Evolutionary conservation across 2,888 invertebrate species (phyloP).

Genomic region (Pseudoips prasinana): DNA sequence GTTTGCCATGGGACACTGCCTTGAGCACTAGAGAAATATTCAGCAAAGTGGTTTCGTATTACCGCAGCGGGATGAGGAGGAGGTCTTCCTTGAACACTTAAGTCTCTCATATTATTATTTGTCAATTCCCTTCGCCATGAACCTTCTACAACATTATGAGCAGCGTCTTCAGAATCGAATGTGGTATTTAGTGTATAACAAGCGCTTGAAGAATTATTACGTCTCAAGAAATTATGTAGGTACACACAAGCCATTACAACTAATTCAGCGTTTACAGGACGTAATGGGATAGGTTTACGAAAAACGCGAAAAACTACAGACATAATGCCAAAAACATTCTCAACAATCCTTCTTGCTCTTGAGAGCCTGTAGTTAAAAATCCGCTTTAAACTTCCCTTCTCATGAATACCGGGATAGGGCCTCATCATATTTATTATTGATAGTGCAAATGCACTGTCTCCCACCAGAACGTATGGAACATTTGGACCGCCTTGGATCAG

Average conservation of each 20-base stretch:
- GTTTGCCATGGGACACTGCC: too few relatives aligned
- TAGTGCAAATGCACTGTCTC: conserved; percentile 42
- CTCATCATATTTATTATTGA: conserved; percentile 31
- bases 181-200: conserved; percentile 13
- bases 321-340: too few relatives aligned
- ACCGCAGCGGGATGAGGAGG: conserved; percentile 1
- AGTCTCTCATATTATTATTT: neutral
- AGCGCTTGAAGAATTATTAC: conserved; percentile 6
- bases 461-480: conserved; percentile 31
- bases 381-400: conserved; percentile 26
- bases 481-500: conserved; percentile 19
- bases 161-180: conserved; percentile 13
- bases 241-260: conserved; percentile 26
- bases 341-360: too few relatives aligned
- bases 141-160: conserved; percentile 7
- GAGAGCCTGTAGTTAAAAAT: conserved; percentile 27
- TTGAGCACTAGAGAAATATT: neutral
- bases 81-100: conserved; percentile 1
- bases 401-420: conserved; percentile 29
- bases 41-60: conserved; percentile 7
- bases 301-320: conserved; percentile 33
- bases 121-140: conserved; percentile 3
- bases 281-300: conserved; percentile 24
- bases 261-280: conserved; percentile 26
- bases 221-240: conserved; percentile 13